A percentile compares a stretch with the other conserved stretches of the same genome.
phyloP scores from a whole-genome alignment of 2,888 invertebrate species.

The Ichneumon xanthorius region DNA sequence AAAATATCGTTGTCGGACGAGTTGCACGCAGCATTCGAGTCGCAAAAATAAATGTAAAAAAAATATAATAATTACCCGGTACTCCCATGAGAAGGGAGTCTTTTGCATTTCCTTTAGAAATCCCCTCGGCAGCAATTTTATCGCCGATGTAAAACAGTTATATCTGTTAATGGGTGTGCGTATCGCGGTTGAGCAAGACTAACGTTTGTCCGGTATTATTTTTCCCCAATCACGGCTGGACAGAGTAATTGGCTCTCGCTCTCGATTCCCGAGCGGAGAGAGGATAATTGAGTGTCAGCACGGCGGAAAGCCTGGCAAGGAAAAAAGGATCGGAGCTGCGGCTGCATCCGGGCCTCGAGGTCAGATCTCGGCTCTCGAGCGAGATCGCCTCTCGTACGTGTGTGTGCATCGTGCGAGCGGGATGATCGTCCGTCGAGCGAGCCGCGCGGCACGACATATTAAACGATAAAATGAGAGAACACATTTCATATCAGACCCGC shows the following conservation, averaged over 20 bases:
- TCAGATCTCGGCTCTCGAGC: conserved; percentile 36
- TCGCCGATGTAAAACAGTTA: not conserved
- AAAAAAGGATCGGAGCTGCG: conserved; percentile 40
- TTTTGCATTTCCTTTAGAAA: not conserved
- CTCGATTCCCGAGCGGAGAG: conserved; percentile 46
- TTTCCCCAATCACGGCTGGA: conserved; percentile 55
- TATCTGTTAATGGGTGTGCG: conserved; percentile 1
- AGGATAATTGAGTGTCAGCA: conserved; percentile 59
- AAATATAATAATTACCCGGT: not conserved
- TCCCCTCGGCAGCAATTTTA: not conserved
- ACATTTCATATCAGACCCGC: conserved; percentile 66
- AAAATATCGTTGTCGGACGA: conserved; percentile 4
- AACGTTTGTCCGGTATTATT: conserved; percentile 37
- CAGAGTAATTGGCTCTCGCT: conserved; percentile 57
- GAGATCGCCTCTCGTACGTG: not conserved
- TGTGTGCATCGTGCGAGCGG: not conserved
- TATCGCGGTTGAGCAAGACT: not conserved
- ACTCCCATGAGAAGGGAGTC: not conserved
- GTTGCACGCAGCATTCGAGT: not conserved
- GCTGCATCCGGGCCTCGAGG: conserved; percentile 56
- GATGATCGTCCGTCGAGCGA: conserved; percentile 10
- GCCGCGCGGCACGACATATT: conserved; percentile 17
- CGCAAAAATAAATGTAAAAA: not conserved
- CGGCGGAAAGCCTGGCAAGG: conserved; percentile 46
- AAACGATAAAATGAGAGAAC: conserved; percentile 51